phyloP scores from a whole-genome alignment of 2,113 vertebrate genomes.

The Thunnus thynnus region DNA sequence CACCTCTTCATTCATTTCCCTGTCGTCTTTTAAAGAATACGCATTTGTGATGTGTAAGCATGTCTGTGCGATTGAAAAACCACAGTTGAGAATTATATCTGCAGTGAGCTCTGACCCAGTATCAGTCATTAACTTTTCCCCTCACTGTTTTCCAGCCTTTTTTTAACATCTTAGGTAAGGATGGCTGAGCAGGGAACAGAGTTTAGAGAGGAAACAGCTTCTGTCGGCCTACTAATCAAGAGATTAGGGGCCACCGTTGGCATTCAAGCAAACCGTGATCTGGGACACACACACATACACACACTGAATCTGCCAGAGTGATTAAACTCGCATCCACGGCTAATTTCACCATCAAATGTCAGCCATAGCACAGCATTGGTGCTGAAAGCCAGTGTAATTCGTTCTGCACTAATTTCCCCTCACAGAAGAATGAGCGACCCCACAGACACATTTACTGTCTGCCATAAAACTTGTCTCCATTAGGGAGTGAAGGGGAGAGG shows the following conservation, averaged over 20 bases:
- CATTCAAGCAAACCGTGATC: conserved; percentile 76
- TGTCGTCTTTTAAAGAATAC: conserved; percentile 21
- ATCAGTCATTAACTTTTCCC: conserved; percentile 66
- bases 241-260: conserved; percentile 82
- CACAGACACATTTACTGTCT: conserved; percentile 78
- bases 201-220: conserved; percentile 74
- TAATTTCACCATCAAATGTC: conserved; percentile 85
- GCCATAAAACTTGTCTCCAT: conserved; percentile 81
- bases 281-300: conserved; percentile 40
- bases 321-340: conserved; percentile 78
- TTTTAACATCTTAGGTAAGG: conserved; percentile 71
- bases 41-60: conserved; percentile 23
- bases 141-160: conserved; percentile 47
- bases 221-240: conserved; percentile 85
- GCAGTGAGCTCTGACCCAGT: conserved; percentile 46
- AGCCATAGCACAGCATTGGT: conserved; percentile 62
- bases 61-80: conserved; percentile 6
- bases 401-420: conserved; percentile 79
- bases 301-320: conserved; percentile 65
- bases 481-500: conserved; percentile 59
- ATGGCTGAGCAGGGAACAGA: conserved; percentile 71
- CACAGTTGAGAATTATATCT: conserved; percentile 44
- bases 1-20: conserved; percentile 6
- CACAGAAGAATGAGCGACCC: conserved; percentile 73
- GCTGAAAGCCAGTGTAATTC: conserved; percentile 75